These are phyloP conservation scores for Callospermophilus lateralis DNA, from an alignment of 2,113 vertebrate genomes.

Conservation along the genomic window DNA sequence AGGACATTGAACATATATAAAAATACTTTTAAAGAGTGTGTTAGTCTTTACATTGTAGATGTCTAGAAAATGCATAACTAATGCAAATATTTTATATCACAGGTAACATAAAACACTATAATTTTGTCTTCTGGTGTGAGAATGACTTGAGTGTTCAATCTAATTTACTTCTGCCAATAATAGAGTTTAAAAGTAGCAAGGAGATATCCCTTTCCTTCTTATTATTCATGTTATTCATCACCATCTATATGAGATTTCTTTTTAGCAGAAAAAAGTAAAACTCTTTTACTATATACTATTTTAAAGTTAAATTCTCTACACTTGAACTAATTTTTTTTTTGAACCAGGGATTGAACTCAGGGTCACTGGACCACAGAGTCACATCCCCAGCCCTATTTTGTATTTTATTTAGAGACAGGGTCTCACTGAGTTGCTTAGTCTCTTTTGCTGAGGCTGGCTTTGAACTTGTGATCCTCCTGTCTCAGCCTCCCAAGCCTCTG, in stretches of 20 bases:
- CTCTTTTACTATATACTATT: background rate
- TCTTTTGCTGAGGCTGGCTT: no score
- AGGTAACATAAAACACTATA: constrained; percentile 44
- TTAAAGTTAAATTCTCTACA: background rate
- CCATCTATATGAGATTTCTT: background rate
- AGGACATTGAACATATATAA: background rate
- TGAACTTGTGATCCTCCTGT: no score
- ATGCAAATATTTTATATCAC: constrained; percentile 73
- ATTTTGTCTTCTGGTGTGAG: constrained; percentile 57
- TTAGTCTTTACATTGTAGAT: background rate
- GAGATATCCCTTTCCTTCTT: constrained; percentile 35
- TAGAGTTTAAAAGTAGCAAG: constrained; percentile 63
- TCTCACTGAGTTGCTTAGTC: no score
- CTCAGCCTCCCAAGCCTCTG: no score
- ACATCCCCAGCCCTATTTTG: no score
- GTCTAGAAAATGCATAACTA: constrained; percentile 68
- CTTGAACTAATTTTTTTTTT: background rate
- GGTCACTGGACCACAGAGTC: no score
- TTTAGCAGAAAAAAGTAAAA: constrained; percentile 53
- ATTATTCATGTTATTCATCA: background rate
- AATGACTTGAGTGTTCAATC: constrained; percentile 41
- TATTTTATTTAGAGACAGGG: no score
- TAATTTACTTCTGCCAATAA: constrained; percentile 68
- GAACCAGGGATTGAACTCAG: no score
- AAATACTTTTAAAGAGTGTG: background rate